A percentile compares a stretch with the other conserved stretches of the same genome.
Conservation (phyloP, 2,113 vertebrate species). For the Sinocyclocheilus anshuiensis region DNA sequence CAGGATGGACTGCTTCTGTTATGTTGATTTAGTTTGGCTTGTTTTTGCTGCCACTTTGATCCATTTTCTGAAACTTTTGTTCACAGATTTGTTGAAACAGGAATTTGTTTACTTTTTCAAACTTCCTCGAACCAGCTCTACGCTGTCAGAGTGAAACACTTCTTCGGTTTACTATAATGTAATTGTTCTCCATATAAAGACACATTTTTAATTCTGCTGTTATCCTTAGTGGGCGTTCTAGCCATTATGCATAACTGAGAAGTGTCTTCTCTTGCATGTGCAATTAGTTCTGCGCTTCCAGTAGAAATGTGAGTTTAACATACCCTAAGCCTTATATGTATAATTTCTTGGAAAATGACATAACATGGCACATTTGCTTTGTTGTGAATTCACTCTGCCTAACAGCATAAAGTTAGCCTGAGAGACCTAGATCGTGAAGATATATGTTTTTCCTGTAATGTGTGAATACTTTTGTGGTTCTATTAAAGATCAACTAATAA, state of each 20-base stretch:
- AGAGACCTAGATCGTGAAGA: constrained; percentile 15
- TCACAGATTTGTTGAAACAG: constrained; percentile 17
- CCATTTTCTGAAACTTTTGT: constrained; percentile 9
- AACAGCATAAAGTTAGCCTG: constrained; percentile 6
- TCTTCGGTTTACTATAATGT: constrained; percentile 5
- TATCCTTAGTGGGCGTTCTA: constrained; percentile 16
- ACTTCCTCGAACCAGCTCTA: constrained; percentile 13
- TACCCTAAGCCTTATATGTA: constrained; percentile 49
- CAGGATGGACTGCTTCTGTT: constrained; percentile 13
- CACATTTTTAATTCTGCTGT: constrained; percentile 17
- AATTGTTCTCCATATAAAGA: constrained; percentile 30
- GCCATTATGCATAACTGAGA: constrained; percentile 9
- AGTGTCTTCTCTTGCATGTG: constrained; percentile 31
- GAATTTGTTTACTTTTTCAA: constrained; percentile 32
- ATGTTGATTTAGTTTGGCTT: background rate
- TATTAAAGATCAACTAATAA: constrained; percentile 39
- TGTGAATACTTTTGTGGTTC: constrained; percentile 39
- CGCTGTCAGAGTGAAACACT: constrained; percentile 1
- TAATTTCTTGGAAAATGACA: constrained; percentile 4
- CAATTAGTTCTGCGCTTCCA: constrained; percentile 35
- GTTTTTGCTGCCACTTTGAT: constrained; percentile 23
- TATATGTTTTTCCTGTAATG: constrained; percentile 33
- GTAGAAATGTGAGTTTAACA: constrained; percentile 34
- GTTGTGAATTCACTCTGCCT: constrained; percentile 24
- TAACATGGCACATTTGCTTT: constrained; percentile 37